phyloP scores from a whole-genome alignment of 2,888 invertebrate genomes.

The Cataglyphis livida region DNA sequence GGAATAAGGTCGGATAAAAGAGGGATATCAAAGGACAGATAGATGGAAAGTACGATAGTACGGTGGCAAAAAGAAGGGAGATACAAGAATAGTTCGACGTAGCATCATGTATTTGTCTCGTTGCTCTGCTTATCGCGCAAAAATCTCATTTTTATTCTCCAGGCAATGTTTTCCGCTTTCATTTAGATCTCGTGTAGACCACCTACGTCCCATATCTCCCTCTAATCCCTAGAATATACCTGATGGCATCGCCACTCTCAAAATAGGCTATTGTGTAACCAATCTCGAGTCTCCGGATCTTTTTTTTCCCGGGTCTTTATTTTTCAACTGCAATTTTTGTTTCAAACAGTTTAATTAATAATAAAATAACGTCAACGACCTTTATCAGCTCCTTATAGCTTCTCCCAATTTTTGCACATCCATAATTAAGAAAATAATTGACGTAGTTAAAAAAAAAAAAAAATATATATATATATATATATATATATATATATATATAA shows the following conservation, averaged over 20 bases:
- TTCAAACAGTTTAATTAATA: constrained; percentile 5
- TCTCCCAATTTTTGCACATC: not conserved
- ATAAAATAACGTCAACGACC: not conserved
- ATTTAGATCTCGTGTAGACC: constrained; percentile 21
- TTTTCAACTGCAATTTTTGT: constrained; percentile 31
- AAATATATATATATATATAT: no score
- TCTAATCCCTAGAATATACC: constrained; percentile 63
- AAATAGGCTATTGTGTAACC: constrained; percentile 62
- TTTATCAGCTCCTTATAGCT: no score
- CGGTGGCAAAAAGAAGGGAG: constrained; percentile 11
- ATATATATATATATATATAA: not conserved
- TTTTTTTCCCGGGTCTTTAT: constrained; percentile 34
- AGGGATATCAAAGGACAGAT: constrained; percentile 35
- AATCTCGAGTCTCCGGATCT: constrained; percentile 59
- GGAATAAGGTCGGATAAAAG: constrained; percentile 57
- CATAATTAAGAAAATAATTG: not conserved
- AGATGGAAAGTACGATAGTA: constrained; percentile 42
- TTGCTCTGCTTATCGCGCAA: constrained; percentile 71
- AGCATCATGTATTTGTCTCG: constrained; percentile 67
- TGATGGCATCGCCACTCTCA: constrained; percentile 66
- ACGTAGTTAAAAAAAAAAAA: not conserved
- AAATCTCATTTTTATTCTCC: constrained; percentile 74
- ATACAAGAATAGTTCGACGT: constrained; percentile 54
- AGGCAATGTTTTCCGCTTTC: constrained; percentile 32
- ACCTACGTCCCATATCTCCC: constrained; percentile 47